A percentile compares a stretch with the other conserved stretches of the same genome.
Evolutionary conservation across 2,888 invertebrate species (phyloP).

Genomic region (Heliothis peltigera): DNA sequence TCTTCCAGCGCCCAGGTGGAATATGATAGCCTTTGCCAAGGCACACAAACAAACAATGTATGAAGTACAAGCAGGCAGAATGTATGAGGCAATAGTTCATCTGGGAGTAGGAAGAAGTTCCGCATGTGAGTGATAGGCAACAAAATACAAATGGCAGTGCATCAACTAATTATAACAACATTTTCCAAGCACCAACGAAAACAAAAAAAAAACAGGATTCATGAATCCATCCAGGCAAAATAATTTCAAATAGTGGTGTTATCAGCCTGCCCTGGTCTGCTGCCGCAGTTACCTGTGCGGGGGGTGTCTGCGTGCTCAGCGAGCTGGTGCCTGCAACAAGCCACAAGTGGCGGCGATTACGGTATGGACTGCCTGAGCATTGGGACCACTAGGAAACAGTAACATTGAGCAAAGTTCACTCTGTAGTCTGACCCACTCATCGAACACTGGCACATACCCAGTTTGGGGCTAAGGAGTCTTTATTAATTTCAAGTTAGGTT

Average conservation of each 20-base stretch:
- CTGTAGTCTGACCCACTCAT: background rate
- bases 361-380: background rate
- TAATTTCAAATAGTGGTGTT: background rate
- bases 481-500: slow-evolving; percentile 8
- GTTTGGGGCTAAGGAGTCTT: background rate
- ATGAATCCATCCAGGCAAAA: too few species aligned
- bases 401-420: background rate
- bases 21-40: too few species aligned
- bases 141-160: too few species aligned
- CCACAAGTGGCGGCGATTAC: background rate
- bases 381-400: background rate
- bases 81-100: too few species aligned
- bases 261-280: background rate
- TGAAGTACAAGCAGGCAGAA: too few species aligned
- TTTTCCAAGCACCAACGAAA: too few species aligned
- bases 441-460: background rate
- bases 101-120: too few species aligned
- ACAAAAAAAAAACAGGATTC: too few species aligned
- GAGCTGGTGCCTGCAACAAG: slow-evolving; percentile 61
- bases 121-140: too few species aligned
- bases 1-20: too few species aligned
- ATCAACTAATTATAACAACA: too few species aligned
- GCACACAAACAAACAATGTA: too few species aligned
- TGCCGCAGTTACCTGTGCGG: slow-evolving; percentile 43
- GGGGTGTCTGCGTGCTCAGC: slow-evolving; percentile 39